Conservation (phyloP, 2,797 vertebrate genomes). For the Cyprinodon diabolis region DNA sequence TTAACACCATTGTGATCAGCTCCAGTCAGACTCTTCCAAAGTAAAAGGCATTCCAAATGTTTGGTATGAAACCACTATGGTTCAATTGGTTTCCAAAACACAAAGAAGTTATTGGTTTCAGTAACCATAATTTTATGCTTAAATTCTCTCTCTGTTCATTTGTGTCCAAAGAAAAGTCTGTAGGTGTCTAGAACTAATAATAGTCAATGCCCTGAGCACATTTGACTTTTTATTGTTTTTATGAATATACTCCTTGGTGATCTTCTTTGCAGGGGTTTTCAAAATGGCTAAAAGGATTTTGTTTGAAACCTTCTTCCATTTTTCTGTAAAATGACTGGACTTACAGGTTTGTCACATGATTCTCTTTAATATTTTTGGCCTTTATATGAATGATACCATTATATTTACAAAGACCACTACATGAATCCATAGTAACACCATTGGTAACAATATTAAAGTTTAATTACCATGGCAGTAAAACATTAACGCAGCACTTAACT, state of each 20-base stretch:
- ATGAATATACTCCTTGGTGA: background rate
- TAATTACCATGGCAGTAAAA: background rate
- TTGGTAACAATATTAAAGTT: background rate
- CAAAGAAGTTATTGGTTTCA: background rate
- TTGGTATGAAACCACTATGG: too few relatives aligned
- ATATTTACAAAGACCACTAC: background rate
- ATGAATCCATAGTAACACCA: background rate
- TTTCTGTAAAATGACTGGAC: background rate
- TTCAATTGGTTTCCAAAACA: background rate
- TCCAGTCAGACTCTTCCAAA: too few relatives aligned
- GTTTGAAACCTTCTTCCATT: background rate
- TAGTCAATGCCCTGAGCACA: background rate
- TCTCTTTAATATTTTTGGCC: background rate
- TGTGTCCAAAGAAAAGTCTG: background rate
- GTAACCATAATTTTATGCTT: background rate
- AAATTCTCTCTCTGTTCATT: background rate
- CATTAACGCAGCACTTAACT: background rate
- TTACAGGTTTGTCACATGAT: background rate
- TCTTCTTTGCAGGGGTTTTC: background rate
- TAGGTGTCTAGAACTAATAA: background rate
- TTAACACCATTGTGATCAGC: too few relatives aligned
- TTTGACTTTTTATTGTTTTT: too few relatives aligned
- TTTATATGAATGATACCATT: background rate
- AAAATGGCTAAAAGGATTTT: background rate
- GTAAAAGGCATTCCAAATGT: too few relatives aligned